A percentile compares a stretch with the other conserved stretches of the same genome.
phyloP scores from a whole-genome alignment of 2,113 vertebrate species.

The Emydocephalus ijimae region DNA sequence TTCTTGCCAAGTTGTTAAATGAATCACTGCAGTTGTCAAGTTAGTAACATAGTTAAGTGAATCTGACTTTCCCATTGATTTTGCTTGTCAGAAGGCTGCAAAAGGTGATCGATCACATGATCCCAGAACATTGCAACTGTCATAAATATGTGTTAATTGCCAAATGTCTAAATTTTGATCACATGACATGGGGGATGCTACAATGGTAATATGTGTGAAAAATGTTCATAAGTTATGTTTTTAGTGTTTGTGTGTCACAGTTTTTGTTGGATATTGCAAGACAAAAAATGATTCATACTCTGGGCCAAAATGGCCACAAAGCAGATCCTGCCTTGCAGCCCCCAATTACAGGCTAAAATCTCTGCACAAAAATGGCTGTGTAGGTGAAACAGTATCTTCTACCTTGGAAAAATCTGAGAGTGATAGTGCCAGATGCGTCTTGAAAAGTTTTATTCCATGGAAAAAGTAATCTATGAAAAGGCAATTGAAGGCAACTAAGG shows the following conservation, averaged over 20 bases:
- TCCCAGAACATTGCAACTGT: neutral
- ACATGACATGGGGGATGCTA: neutral
- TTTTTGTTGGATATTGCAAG: slow-evolving; percentile 91
- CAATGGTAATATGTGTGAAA: no score
- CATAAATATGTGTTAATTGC: neutral
- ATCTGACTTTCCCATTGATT: neutral
- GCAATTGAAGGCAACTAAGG: neutral
- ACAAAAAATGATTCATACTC: slow-evolving; percentile 93
- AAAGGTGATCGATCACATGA: neutral
- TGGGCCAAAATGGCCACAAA: slow-evolving; percentile 86
- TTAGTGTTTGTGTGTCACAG: slow-evolving; percentile 51
- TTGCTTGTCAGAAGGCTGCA: neutral
- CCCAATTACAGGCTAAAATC: slow-evolving; percentile 93
- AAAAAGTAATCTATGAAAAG: slow-evolving; percentile 57
- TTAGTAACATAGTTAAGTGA: neutral
- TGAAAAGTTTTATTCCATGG: slow-evolving; percentile 56
- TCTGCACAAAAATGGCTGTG: slow-evolving; percentile 83
- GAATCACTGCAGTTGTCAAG: no score
- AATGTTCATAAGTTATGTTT: neutral
- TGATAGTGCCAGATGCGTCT: slow-evolving; percentile 60
- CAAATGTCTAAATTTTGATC: neutral
- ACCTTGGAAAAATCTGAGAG: slow-evolving; percentile 62
- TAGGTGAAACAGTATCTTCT: slow-evolving; percentile 50
- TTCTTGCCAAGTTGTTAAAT: neutral
- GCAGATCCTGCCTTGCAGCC: slow-evolving; percentile 90